phyloP scores from a whole-genome alignment of 2,113 vertebrate genomes.

The Anthoscopus minutus region DNA sequence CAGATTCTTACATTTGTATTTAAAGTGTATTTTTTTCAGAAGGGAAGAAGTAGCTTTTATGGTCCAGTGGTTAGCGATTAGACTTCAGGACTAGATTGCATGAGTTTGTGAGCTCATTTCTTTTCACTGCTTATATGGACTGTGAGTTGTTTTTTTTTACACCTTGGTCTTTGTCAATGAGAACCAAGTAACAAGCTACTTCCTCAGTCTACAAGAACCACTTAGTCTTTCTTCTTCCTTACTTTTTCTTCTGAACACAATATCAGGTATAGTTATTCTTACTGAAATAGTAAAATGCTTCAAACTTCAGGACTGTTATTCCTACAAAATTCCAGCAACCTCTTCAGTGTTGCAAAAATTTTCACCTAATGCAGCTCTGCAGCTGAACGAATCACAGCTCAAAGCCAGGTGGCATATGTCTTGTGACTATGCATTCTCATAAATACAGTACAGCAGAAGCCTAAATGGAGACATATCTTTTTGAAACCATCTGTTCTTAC shows the following conservation, averaged over 20 bases:
- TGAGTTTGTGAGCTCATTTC: background rate
- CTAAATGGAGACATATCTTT: conserved; percentile 42
- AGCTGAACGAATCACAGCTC: background rate
- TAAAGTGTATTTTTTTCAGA: background rate
- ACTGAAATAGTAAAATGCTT: background rate
- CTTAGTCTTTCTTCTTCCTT: background rate
- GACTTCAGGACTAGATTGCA: background rate
- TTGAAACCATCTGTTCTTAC: conserved; percentile 47
- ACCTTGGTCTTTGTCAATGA: background rate
- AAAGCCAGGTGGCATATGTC: conserved; percentile 31
- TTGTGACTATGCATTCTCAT: conserved; percentile 13
- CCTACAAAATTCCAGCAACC: background rate
- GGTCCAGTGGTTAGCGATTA: background rate
- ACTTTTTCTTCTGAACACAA: background rate
- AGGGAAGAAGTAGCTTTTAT: background rate
- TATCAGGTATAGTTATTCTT: background rate
- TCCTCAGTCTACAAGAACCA: background rate
- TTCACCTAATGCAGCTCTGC: background rate
- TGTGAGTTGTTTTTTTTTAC: background rate
- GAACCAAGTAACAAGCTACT: background rate
- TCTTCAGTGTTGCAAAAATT: background rate
- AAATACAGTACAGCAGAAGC: conserved; percentile 26
- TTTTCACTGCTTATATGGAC: background rate
- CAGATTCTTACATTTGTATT: background rate
- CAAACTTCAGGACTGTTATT: background rate